Evolutionary conservation across 2,797 vertebrate genomes (phyloP), one percentile per base, ranked within the genome.

Genomic region (Sardinella longiceps): DNA sequence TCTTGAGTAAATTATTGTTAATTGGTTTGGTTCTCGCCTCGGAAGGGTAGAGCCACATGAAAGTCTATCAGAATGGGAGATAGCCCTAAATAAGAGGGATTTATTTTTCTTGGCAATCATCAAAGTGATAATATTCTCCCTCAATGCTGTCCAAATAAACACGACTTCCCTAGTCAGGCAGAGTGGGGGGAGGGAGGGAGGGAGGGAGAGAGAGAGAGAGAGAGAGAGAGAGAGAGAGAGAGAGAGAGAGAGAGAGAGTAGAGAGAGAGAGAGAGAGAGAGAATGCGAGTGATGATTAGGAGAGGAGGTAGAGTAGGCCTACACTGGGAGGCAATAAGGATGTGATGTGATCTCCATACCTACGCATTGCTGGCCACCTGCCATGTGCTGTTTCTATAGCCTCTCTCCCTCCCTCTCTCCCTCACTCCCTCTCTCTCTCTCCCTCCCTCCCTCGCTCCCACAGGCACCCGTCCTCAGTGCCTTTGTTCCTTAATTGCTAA

Each of bases 91-190:
- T 92, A 90, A 66, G 83, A 80, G 81, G 60, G 82, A 80, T 88
- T 90, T 90, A 86, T 90, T 92, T 92, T 90, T 88, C 87, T 90
- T 91, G 87, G 89, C 90, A 90, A 84, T 80, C 86, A 90, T 91
- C 88, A 89, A 91, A 93, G 91, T 80, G 84, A 85, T 91, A 85
- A 91, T 82, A 87, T 92, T 91, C 87, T 92, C 86, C 88, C 89
- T 3, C 2, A 89, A 84, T 85, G 82, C 81, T 90, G 87, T 85
- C 80, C 86, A 92, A 92, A 94, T 87, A 93, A 91, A 91, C 86
- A 92, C 43, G 83, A 53, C 82, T 48, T 83, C 45, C 81, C 7
- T 56, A 66, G 80, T 80, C 81, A 58, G 58, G 39, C 28, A 66
- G 50, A 6, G 25, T 56, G 30, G 56, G 12, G 50, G n/a, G 1